phyloP scores from a whole-genome alignment of 2,797 vertebrate genomes.

The Cyprinodon diabolis region DNA sequence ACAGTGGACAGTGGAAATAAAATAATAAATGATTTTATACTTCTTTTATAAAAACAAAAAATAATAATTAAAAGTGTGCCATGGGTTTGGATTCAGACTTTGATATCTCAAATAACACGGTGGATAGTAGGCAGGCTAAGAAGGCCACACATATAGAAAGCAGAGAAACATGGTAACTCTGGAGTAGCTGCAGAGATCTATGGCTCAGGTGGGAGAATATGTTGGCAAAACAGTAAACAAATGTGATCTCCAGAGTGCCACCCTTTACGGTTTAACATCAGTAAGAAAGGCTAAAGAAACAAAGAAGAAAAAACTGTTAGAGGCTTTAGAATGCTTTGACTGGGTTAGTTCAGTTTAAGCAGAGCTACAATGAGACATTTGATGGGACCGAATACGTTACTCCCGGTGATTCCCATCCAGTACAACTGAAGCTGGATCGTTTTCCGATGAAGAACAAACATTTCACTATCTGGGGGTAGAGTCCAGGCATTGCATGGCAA shows the following conservation, averaged over 20 bases:
- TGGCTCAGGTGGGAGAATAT: background rate
- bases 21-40: background rate
- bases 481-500: no score
- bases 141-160: background rate
- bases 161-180: background rate
- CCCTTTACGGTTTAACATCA: no score
- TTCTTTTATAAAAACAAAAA: background rate
- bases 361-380: no score
- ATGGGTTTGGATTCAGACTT: background rate
- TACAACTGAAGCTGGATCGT: background rate
- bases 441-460: background rate
- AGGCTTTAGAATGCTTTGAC: no score
- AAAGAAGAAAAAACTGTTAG: no score
- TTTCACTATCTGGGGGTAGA: background rate
- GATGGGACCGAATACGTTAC: no score
- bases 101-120: background rate
- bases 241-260: no score
- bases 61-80: background rate
- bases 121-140: background rate
- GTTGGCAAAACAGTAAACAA: background rate
- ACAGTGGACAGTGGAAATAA: no score
- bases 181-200: background rate
- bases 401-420: no score
- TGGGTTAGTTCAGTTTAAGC: no score
- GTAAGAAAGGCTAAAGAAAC: no score